Base-by-base conservation (phyloP, 1,140 invertebrate species). In the Zaprionus kolodkinae region DNA sequence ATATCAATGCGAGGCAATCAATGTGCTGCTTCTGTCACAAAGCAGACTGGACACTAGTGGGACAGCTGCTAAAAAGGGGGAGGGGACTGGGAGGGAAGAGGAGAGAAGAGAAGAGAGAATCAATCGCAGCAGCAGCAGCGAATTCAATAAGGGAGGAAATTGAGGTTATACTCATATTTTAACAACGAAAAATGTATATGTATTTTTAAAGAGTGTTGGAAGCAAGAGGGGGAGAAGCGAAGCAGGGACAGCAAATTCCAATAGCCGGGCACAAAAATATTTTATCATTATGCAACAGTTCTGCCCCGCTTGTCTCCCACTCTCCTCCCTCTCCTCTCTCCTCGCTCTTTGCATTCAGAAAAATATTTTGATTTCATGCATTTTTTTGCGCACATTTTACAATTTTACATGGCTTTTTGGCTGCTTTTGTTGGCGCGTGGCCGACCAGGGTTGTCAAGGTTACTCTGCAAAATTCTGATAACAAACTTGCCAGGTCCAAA, bases 301-400 rank as follows among this genome's bases (percentile, higher is more conserved):
- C 35, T 13, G 5, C 17, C 17, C 35, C 21, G 6, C 15, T 38
- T 33, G n/a, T 10, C n/a, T 4, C 11, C 9, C 33, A 21, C 10
- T 7, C 17, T 11, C 7, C 12, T 36, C 56, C 13, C 9, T 11
- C 12, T 12, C 0, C 17, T 1, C 5, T 7, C n/a, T 36, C 11
- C 17, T 55, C 27, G 52, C 27, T 13, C 6, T 55, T 27, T 27
- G 30, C 38, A 56, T 57, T 57, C 52, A 30, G 13, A 45, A 57
- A 45, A 66, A 66, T 57, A 66, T 66, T 66, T 66, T 57, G 64
- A 66, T 66, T 66, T 66, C 54, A 35, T 57, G 64, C 38, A 66
- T 66, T 66, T 66, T 66, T 66, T n/a, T 35, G 38, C 38, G 38
- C 64, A 66, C 17, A 35, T 48, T 66, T 56, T 21, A 2, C 6